These are phyloP conservation scores for Aporrectodea caliginosa DNA, from an alignment of 1,140 invertebrate species.

Conservation along the genomic window DNA sequence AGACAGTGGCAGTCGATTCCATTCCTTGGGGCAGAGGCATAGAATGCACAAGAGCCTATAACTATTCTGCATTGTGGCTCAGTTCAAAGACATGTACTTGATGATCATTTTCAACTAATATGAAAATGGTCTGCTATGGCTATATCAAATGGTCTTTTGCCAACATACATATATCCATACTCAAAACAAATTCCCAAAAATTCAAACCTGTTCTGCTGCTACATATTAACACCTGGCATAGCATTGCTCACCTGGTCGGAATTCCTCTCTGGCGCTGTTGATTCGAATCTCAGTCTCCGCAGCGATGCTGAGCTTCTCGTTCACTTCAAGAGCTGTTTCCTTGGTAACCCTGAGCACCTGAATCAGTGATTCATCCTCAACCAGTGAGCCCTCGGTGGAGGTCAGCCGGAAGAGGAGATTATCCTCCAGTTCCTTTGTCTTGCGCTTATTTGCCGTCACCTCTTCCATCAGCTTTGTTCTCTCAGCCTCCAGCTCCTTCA, in stretches of 20 bases:
- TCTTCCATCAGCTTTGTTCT: slow-evolving; percentile 86
- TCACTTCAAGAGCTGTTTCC: slow-evolving; percentile 88
- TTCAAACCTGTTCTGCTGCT: no score
- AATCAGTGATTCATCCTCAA: slow-evolving; percentile 93
- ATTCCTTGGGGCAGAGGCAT: no score
- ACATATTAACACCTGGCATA: no score
- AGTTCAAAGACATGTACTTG: no score
- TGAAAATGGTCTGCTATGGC: background rate
- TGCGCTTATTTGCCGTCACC: slow-evolving; percentile 89
- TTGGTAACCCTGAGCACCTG: slow-evolving; percentile 87
- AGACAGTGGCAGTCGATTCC: no score
- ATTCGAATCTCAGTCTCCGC: slow-evolving; percentile 92
- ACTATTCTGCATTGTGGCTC: no score
- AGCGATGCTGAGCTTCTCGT: slow-evolving; percentile 84
- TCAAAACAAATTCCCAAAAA: background rate
- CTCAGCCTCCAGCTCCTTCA: slow-evolving; percentile 87
- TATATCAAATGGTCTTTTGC: background rate
- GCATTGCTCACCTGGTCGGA: slow-evolving; percentile 75
- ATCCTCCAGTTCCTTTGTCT: slow-evolving; percentile 92
- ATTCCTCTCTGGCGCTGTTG: slow-evolving; percentile 88
- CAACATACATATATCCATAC: background rate
- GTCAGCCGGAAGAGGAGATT: slow-evolving; percentile 83
- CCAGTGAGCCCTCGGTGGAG: slow-evolving; percentile 85
- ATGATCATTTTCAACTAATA: no score
- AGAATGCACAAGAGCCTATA: no score